Evolutionary conservation across 2,113 vertebrate genomes (phyloP), one percentile per base, ranked within the genome.

Genomic region (Poeciliopsis retropinna): DNA sequence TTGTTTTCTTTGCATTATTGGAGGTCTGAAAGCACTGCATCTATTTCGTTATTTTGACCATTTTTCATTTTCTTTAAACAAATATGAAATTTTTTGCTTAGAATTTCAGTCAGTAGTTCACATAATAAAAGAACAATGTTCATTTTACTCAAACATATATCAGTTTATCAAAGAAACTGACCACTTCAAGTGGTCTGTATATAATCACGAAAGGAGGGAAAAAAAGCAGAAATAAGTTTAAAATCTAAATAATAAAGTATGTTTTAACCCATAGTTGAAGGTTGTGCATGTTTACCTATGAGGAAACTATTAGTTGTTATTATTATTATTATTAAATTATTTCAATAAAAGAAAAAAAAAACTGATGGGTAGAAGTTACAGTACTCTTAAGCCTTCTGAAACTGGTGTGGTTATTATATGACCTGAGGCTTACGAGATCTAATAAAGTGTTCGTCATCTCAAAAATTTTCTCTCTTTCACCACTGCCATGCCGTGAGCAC

Each of bases 401-500:
- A 79, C 27, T 1, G 15, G n/a, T 10, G 12, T 15, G 65, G 61
- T 68, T 30, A 67, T 71, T 15, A 25, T 37, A 29, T 73, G 75
- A 60, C 29, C 69, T 14, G 12, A n/a, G 12, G 15, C 74, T 72
- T 25, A 64, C 34, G 22, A 67, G 62, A 71, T 57, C 25, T 72
- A 44, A 63, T 72, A 37, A 60, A 37, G n/a, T 57, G 19, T 32
- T 44, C 44, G 67, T 61, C n/a, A 44, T 34, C 51, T 70, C 30
- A 69, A 39, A 25, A 75, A 65, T 19, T 37, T 32, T 37, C 61
- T 51, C n/a, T 39, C 37, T 69, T 67, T 70, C 29, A 44, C 25
- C 39, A 60, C 60, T 70, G 31, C 66, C 15, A 2, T 65, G 37
- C 76, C n/a, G 34, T 47, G 51, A 73, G 73, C 72, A 70, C 78